Conservation (phyloP, 1,140 invertebrate genomes). For the Leptinotarsa undecemlineata region DNA sequence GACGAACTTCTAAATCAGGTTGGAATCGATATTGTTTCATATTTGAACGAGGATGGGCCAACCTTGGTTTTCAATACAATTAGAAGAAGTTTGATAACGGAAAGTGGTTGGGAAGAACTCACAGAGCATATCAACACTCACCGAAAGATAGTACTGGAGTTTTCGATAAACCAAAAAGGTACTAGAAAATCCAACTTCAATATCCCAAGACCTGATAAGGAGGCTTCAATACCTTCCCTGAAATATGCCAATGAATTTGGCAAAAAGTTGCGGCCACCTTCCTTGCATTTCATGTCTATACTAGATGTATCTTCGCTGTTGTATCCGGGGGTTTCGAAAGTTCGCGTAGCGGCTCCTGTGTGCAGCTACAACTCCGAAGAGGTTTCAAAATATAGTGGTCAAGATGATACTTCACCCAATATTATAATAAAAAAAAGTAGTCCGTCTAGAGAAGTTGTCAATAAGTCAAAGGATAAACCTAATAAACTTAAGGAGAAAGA, state of each 20-base stretch:
- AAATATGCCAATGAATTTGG: neutral
- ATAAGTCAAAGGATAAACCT: slow-evolving; percentile 31
- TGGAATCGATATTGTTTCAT: slow-evolving; percentile 9
- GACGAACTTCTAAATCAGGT: slow-evolving; percentile 31
- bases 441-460: slow-evolving; percentile 15
- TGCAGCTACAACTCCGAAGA: slow-evolving; percentile 44
- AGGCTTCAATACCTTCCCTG: neutral
- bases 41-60: slow-evolving; percentile 24
- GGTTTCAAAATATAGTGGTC: slow-evolving; percentile 37
- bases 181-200: no score
- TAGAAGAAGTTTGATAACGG: slow-evolving; percentile 40
- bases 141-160: slow-evolving; percentile 41
- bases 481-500: slow-evolving; percentile 32
- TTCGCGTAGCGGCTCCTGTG: slow-evolving; percentile 40
- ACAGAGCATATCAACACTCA: slow-evolving; percentile 34
- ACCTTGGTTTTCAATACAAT: slow-evolving; percentile 43
- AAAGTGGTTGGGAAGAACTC: slow-evolving; percentile 30
- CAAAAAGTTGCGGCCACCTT: neutral
- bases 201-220: neutral
- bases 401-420: slow-evolving; percentile 8
- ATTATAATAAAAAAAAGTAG: neutral
- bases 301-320: slow-evolving; percentile 41
- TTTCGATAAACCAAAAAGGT: slow-evolving; percentile 29
- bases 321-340: slow-evolving; percentile 47
- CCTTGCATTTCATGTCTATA: slow-evolving; percentile 46